phyloP scores from a whole-genome alignment of 2,113 vertebrate genomes.

The Actenoides lindsayi region DNA sequence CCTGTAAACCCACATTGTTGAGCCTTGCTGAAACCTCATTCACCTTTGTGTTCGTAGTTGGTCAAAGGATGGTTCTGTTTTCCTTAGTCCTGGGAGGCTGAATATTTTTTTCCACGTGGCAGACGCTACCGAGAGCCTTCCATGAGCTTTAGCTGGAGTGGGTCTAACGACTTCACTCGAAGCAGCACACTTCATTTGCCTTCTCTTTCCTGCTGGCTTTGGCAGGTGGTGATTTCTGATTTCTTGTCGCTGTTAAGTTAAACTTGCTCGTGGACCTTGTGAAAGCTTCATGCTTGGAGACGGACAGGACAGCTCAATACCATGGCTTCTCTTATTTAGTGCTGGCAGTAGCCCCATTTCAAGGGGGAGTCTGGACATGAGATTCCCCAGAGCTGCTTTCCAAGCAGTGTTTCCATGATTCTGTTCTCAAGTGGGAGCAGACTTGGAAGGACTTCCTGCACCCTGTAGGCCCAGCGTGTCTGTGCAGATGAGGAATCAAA shows the following conservation, averaged over 20 bases:
- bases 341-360: not conserved
- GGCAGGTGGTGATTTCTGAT: not conserved
- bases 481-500: not conserved
- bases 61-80: not conserved
- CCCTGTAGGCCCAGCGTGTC: not conserved
- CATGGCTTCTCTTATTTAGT: not conserved
- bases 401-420: not conserved
- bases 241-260: not conserved
- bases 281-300: not conserved
- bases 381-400: not conserved
- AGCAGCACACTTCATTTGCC: not conserved
- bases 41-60: not conserved
- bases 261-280: not conserved
- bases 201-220: not conserved
- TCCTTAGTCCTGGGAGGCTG: not conserved
- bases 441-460: not conserved
- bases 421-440: not conserved
- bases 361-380: not conserved
- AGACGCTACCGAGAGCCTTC: not conserved
- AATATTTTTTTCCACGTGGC: not conserved
- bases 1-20: not conserved
- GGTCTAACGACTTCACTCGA: not conserved
- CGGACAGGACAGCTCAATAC: not conserved
- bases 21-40: not conserved
- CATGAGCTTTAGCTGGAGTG: not conserved